Evolutionary conservation across 2,113 vertebrate genomes (phyloP).

Genomic region (Nibea albiflora): DNA sequence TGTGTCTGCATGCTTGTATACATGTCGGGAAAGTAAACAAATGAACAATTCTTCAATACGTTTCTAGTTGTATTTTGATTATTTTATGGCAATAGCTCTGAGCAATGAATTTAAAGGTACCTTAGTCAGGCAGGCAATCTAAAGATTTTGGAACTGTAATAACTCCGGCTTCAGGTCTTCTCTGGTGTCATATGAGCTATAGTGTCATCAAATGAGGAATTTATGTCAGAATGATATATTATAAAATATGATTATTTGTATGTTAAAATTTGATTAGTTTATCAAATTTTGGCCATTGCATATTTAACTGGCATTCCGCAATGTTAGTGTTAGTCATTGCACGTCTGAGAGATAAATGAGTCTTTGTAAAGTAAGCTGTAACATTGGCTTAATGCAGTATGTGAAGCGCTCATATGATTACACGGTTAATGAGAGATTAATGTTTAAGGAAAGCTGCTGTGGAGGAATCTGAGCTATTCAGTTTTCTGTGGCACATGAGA

Average conservation of each 20-base stretch:
- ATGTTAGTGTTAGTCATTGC: constrained; percentile 49
- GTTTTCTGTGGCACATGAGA: not conserved
- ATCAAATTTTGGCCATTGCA: constrained; percentile 15
- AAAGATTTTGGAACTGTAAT: constrained; percentile 74
- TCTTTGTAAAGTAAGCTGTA: not conserved
- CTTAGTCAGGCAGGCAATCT: constrained; percentile 62
- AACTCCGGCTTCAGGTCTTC: constrained; percentile 78
- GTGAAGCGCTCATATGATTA: constrained; percentile 2
- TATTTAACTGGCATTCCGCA: constrained; percentile 17
- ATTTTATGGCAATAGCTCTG: constrained; percentile 2
- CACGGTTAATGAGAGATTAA: not conserved
- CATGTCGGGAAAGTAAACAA: not conserved
- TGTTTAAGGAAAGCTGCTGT: not conserved
- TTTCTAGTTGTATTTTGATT: constrained; percentile 6
- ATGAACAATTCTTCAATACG: not conserved
- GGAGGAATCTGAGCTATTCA: not conserved
- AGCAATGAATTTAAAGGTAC: constrained; percentile 64
- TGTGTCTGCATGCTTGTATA: not conserved
- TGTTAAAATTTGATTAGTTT: constrained; percentile 39
- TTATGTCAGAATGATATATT: constrained; percentile 59
- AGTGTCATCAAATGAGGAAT: constrained; percentile 74
- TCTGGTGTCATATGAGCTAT: constrained; percentile 83
- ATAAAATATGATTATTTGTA: constrained; percentile 3
- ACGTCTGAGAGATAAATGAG: not conserved
- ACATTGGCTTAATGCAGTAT: not conserved